Base-by-base conservation (phyloP, 1,140 invertebrate genomes). In the Asbolus verrucosus region DNA sequence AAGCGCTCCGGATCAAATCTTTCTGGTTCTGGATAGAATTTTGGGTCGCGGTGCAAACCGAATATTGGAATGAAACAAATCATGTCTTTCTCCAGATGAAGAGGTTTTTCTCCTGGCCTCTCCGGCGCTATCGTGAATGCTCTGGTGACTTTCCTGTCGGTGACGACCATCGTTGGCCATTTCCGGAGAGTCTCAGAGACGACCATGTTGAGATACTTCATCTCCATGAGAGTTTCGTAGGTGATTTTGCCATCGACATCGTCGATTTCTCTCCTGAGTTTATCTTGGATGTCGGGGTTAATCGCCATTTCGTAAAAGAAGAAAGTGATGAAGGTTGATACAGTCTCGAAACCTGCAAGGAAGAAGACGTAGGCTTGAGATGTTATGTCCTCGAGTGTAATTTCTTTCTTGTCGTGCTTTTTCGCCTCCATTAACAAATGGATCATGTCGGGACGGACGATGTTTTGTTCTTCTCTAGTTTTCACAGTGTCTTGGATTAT, bases 1-100 rank as follows among this genome's bases (percentile, higher is more conserved):
- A 83, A 84, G 70, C 82, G 76, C 14, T 87, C 86, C 0, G 88
- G 88, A 67, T 86, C 81, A 76, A 90, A 90, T 75, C 76, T 79
- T 0, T 85, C 76, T 0, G 88, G 88, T 15, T 71, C 38, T 6
- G 69, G 65, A 36, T 30, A 71, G 54, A 67, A 71, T 15, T 78
- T 66, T 1, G 78, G 71, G 71, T 83, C 77, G 11, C 74, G 68
- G 71, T 90, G 88, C 4, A 90, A 75, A 39, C 79, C 79, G 19
- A 81, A 81, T 6, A 80, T 73, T 2, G 79, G 79, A 5, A 82
- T 69, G 0, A 30, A 33, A 6, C 82, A 71, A n/a, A 69, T 38
- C 24, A 67, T 74, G 11, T 78, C 76, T 39, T 84, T 82, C 6
- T 84, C 62, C 3, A 67, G 36, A 30, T 13, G 9, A 2, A 77